Evolutionary conservation across 2,888 invertebrate genomes (phyloP), one percentile per base, ranked within the genome.

Genomic region (Meliscaeva auricollis): DNA sequence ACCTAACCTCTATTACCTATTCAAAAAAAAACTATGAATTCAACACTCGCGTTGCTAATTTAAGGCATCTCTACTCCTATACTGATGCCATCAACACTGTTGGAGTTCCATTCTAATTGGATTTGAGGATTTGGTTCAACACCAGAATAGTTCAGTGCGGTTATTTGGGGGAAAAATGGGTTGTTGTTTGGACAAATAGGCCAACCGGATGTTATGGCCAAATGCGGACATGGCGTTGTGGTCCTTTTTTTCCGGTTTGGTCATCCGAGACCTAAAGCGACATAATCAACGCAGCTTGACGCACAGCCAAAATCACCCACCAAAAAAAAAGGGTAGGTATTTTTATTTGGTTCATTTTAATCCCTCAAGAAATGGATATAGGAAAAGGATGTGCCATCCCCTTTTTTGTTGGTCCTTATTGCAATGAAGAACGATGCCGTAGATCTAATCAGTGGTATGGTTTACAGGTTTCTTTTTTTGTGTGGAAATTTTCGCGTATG

Each of bases 31-130:
- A n/a, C n/a, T n/a, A 32, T 30, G 32, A 64, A 38, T 35, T 13
- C 62, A 1, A 62, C 58, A 73, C 60, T 82, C 70, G 72, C 52
- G 32, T 35, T 54, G 56, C 83, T 83, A 83, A 74, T 74, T 83
- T 66, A 64, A 74, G 46, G 54, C 79, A 83, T 69, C 83, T 78
- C n/a, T n/a, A n/a, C n/a, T n/a, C n/a, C n/a, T n/a, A n/a, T n/a
- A 78, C 79, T 66, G 69, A 69, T 74, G 73, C 73, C 60, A 72
- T 44, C 58, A 66, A 41, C 41, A 48, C 66, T 46, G 75, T 46
- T 70, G 64, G 79, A 75, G 75, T 75, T 66, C 75, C 44, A 52
- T 52, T 52, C 70, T 84, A 79, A 84, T 84, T 84, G 79, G 75
- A 84, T 84, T 84, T 84, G 75, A 75, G 79, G 80, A 75, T 76